Evolutionary conservation across 2,797 vertebrate genomes (phyloP).

Genomic region (Luscinia megarhynchos): DNA sequence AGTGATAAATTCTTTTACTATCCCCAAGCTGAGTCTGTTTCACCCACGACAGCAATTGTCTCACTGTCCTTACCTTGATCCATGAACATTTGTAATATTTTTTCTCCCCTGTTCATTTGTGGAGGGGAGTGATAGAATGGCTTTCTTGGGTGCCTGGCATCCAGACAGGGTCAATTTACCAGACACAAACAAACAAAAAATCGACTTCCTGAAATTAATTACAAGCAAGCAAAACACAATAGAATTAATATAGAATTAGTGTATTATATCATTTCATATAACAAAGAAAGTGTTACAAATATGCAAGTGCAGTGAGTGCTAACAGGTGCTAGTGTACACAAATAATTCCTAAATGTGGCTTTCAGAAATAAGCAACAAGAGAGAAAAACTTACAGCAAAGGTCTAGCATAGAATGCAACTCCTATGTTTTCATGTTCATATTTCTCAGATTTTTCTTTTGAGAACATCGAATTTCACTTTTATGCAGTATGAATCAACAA

Average conservation of each 20-base stretch:
- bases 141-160: neutral
- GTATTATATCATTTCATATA: neutral
- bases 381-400: neutral
- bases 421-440: rapidly evolving
- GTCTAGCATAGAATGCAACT: neutral
- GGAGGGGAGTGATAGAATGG: neutral
- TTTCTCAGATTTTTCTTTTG: neutral
- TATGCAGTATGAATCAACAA: neutral
- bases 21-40: neutral
- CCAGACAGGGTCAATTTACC: neutral
- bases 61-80: neutral
- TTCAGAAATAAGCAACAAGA: neutral
- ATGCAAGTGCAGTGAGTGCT: neutral
- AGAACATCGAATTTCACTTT: neutral
- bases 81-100: neutral
- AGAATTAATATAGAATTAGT: neutral
- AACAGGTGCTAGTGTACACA: neutral
- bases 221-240: neutral
- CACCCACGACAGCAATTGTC: neutral
- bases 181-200: neutral
- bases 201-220: neutral
- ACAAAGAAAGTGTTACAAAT: neutral
- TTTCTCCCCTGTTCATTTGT: neutral
- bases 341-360: neutral
- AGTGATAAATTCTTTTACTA: neutral